A percentile compares a stretch with the other conserved stretches of the same genome.
Conservation (phyloP, 2,113 vertebrate species). For the Enhydra lutris region DNA sequence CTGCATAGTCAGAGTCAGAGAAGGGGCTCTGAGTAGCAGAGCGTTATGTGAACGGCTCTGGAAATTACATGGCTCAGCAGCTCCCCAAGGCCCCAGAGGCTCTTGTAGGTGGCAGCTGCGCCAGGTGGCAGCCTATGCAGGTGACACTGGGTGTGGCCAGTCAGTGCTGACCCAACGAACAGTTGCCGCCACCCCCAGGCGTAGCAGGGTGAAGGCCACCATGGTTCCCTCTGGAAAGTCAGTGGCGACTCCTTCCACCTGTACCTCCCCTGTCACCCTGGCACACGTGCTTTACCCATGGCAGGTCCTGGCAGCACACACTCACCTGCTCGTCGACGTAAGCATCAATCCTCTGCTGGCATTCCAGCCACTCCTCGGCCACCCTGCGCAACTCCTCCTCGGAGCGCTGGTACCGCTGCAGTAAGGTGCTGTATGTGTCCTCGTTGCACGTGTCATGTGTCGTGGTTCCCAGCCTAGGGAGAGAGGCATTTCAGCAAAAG, state of each 20-base stretch:
- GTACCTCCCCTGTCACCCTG: not conserved
- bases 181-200: too few species aligned
- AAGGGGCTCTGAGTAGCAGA: not conserved
- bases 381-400: conserved; percentile 94
- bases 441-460: conserved; percentile 93
- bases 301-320: rapidly evolving
- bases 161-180: not conserved
- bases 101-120: not conserved
- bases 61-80: not conserved
- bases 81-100: not conserved
- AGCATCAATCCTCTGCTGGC: conserved; percentile 97
- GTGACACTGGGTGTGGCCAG: not conserved
- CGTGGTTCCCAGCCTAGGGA: conserved; percentile 89
- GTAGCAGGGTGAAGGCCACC: too few species aligned
- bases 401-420: conserved; percentile 92
- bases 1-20: not conserved
- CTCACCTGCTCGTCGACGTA: conserved; percentile 97
- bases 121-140: not conserved
- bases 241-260: not conserved
- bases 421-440: conserved; percentile 92
- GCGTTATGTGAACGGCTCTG: not conserved
- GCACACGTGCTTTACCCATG: too few species aligned
- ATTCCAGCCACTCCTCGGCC: conserved; percentile 94
- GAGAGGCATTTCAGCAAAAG: not conserved
- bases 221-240: not conserved